Base-by-base conservation (phyloP, 2,797 vertebrate species). In the Pelodytes ibericus region DNA sequence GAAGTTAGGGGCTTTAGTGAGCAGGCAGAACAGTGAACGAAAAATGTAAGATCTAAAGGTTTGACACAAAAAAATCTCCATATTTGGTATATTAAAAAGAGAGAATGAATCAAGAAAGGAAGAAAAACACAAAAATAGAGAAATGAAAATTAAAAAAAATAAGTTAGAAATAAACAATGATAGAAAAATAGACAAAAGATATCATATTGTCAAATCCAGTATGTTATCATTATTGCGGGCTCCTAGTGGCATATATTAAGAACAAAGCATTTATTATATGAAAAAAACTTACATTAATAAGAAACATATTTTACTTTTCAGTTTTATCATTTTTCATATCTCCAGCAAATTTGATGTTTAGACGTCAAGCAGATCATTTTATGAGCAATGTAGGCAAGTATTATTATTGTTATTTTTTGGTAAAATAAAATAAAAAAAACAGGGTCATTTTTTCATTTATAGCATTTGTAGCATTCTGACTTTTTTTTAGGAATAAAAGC, bases 1-100 rank as follows among this genome's bases (percentile, higher is more conserved):
- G 75, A 29, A 41, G 18, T 30, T 41, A 61, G 24, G 18, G 69
- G 2, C 7, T 27, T 24, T 53, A 56, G 27, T 57, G 80, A 62
- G 59, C 2, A 20, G 24, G 76, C 41, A 31, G 29, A 72, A 58
- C 71, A 64, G 66, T 66, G 77, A 74, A 70, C n/a, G n/a, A 61
- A 69, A 74, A 69, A 13, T 44, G 13, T 27, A 16, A 3, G 27
- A 29, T 44, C 74, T 47, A 26, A 51, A 81, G 29, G 63, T 72
- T 72, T 77, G 79, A 56, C 31, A 66, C 30, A 80, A 58, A 82
- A 78, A 85, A 47, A 69, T 60, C 60, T 53, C 30, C 33, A 59
- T 53, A 22, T 36, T 30, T 44, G 57, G 20, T 66, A 41, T 49
- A 71, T 26, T 9, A 30, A 44, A 27, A 29, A 62, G 51, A 68